phyloP scores from a whole-genome alignment of 2,797 vertebrate genomes.

The Rousettus madagascariensis region DNA sequence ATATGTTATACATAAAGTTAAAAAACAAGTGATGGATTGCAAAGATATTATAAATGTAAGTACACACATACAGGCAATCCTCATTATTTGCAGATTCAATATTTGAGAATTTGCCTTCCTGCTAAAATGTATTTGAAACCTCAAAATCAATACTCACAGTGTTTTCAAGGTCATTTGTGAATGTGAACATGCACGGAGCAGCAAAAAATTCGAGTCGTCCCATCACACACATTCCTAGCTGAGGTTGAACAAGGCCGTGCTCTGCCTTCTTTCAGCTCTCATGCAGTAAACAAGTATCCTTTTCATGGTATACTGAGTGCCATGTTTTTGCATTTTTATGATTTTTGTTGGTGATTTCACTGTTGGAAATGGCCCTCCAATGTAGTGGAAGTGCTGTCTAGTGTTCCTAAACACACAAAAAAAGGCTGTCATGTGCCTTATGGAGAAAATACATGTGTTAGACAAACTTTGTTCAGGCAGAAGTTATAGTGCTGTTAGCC shows the following conservation, averaged over 20 bases:
- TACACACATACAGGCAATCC: background rate
- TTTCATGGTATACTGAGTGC: background rate
- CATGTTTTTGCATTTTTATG: background rate
- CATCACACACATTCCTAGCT: background rate
- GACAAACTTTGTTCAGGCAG: background rate
- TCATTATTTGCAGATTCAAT: background rate
- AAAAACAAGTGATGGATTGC: background rate
- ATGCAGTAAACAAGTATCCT: background rate
- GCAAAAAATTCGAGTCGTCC: background rate
- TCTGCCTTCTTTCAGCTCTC: background rate
- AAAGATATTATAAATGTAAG: background rate
- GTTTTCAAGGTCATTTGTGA: background rate
- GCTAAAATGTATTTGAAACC: slow-evolving; percentile 25
- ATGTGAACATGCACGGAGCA: background rate
- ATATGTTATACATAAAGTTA: background rate
- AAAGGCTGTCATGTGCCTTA: background rate
- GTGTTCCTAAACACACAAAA: background rate
- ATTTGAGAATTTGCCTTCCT: background rate
- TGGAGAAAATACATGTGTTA: background rate
- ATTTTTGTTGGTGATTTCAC: slow-evolving; percentile 9
- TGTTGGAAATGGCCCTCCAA: background rate
- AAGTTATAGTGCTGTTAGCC: background rate
- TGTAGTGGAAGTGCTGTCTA: background rate
- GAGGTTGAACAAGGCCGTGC: background rate
- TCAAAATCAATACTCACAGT: slow-evolving; percentile 6